These are phyloP conservation scores for Steatocranus sp. DNA, from an alignment of 2,797 vertebrate genomes.

Conservation along the genomic window DNA sequence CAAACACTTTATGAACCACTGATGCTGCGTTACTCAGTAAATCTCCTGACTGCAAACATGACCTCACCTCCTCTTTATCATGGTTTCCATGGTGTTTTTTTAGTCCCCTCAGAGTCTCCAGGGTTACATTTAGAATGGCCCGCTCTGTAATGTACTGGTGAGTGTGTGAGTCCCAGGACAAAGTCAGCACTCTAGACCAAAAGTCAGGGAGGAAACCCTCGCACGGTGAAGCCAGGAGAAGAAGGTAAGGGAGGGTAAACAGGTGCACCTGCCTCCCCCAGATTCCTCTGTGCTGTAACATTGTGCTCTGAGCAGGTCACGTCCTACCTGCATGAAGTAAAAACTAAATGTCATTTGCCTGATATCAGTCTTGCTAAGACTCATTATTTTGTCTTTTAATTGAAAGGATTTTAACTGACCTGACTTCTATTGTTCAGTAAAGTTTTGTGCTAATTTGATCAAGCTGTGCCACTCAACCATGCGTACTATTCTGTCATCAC, in stretches of 20 bases:
- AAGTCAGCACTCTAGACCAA: conserved; percentile 79
- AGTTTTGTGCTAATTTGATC: not conserved
- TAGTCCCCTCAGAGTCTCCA: conserved; percentile 72
- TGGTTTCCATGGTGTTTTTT: conserved; percentile 27
- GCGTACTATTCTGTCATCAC: not conserved
- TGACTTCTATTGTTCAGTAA: not conserved
- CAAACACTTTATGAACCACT: not conserved
- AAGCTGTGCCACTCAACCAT: not conserved
- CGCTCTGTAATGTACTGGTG: conserved; percentile 86
- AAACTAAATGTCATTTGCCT: not conserved
- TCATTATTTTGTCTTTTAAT: not conserved
- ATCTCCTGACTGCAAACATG: not conserved
- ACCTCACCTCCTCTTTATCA: conserved; percentile 57
- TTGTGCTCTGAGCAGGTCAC: conserved; percentile 12
- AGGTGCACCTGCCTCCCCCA: not conserved
- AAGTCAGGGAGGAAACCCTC: conserved; percentile 83
- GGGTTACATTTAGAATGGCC: conserved; percentile 78
- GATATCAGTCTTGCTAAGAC: not conserved
- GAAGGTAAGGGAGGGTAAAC: conserved; percentile 45
- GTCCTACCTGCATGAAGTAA: conserved; percentile 19
- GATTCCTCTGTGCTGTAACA: conserved; percentile 15
- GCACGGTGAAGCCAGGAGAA: conserved; percentile 64
- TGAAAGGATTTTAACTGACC: not conserved
- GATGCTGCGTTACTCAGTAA: not conserved
- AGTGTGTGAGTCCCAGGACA: conserved; percentile 81